A percentile compares a stretch with the other conserved stretches of the same genome.
phyloP scores from a whole-genome alignment of 2,113 vertebrate species.

The Trochalopteron elliotii region DNA sequence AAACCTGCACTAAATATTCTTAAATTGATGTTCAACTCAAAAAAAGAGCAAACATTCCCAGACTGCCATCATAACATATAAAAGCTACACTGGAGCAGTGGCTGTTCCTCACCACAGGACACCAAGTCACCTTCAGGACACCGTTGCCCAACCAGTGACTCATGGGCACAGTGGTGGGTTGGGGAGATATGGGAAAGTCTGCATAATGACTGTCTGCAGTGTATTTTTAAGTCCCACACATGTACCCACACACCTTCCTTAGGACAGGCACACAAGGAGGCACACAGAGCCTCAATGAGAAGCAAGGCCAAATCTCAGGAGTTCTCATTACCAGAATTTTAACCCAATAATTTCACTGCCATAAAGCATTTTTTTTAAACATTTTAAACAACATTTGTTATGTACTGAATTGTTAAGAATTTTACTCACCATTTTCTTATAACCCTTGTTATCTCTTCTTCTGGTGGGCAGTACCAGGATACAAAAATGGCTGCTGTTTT shows the following conservation, averaged over 20 bases:
- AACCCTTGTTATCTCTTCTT: background rate
- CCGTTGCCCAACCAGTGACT: background rate
- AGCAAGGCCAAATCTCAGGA: background rate
- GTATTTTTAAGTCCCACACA: background rate
- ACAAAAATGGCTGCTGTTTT: background rate
- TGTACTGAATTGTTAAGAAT: background rate
- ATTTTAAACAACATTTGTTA: background rate
- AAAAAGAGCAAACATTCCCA: background rate
- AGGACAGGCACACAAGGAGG: background rate
- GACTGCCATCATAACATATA: background rate
- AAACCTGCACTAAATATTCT: background rate
- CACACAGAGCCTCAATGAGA: background rate
- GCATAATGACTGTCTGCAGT: background rate
- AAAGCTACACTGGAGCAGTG: background rate
- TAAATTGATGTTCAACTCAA: background rate
- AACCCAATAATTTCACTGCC: background rate
- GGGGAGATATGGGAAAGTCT: background rate
- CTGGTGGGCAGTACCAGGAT: background rate
- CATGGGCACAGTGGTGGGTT: background rate
- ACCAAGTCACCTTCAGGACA: background rate
- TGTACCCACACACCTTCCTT: background rate
- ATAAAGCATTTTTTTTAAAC: background rate
- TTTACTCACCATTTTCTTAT: constrained; percentile 42
- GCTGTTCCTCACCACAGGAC: background rate
- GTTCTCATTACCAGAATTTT: background rate